A percentile compares a stretch with the other conserved stretches of the same genome.
Conservation (phyloP, 2,113 vertebrate species). For the Dascyllus trimaculatus region DNA sequence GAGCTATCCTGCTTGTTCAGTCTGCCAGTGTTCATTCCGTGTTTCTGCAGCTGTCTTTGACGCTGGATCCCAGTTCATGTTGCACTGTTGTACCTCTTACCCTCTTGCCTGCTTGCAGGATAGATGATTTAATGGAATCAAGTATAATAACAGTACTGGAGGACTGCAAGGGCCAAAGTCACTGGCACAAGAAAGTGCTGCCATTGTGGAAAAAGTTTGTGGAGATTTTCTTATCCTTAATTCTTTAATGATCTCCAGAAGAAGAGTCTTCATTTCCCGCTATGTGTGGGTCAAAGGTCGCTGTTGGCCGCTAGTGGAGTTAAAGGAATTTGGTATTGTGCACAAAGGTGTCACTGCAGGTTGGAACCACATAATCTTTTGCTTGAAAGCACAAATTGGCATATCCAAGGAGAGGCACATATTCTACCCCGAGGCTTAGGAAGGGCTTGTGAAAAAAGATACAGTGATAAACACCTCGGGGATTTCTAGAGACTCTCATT, state of each 20-base stretch:
- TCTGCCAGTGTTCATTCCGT: conserved; percentile 36
- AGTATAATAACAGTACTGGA: conserved; percentile 47
- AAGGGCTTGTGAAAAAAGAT: not conserved
- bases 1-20: conserved; percentile 33
- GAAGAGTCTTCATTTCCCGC: not conserved
- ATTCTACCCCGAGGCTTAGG: not conserved
- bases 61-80: conserved; percentile 56
- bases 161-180: conserved; percentile 37
- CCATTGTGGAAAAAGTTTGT: conserved; percentile 43
- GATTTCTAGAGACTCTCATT: conserved; percentile 19
- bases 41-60: conserved; percentile 58
- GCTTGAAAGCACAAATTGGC: not conserved
- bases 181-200: conserved; percentile 18
- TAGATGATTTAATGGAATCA: conserved; percentile 55
- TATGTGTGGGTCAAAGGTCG: conserved; percentile 37
- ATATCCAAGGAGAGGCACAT: not conserved
- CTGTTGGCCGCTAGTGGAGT: not conserved
- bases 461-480: not conserved
- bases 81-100: conserved; percentile 31
- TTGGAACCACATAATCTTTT: not conserved
- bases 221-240: conserved; percentile 25
- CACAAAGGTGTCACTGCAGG: conserved; percentile 7
- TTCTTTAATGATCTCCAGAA: conserved; percentile 37
- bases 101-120: conserved; percentile 14
- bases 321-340: conserved; percentile 20